Evolutionary conservation across 2,113 vertebrate species (phyloP), one percentile per base, ranked within the genome.

Genomic region (Deroptyus accipitrinus): DNA sequence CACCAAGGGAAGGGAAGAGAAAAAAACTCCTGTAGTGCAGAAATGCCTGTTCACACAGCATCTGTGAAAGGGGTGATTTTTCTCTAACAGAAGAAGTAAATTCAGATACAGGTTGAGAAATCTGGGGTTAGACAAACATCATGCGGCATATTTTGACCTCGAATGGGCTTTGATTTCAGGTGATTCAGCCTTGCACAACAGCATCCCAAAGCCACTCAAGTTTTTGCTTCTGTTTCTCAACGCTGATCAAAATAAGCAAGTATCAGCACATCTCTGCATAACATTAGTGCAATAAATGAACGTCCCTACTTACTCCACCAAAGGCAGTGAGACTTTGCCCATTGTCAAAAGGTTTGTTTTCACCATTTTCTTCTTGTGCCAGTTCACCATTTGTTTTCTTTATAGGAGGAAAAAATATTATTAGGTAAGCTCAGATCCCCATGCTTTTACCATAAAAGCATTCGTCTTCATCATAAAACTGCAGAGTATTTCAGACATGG

Each of bases 181-280:
- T 54, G 77, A 87, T 62, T 75, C 42, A 82, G 17, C 31, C 7
- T 80, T 77, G 23, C 41, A 54, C 75, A 88, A 73, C 51, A 83
- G 37, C 41, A 80, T n/a, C 79, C 69, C 55, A 96, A 93, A 82
- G 59, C 18, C 51, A 91, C 13, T 49, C 17, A 54, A 31, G 57
- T 52, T 81, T 92, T 90, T 74, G 64, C 70, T 55, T 69, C 86
- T 74, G 46, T 37, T 88, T 83, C 86, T 90, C 82, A 88, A 27
- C 42, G 23, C 30, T 59, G 33, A 91, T 76, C 46, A 44, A 92
- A 91, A 74, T 31, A 91, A 86, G 23, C 86, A 95, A 68, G 57
- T 46, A 67, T 48, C 62, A 79, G 59, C n/a, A 87, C 24, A 80
- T 48, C 51, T 92, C 62, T 77, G 83, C 46, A 10, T 63, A 82